Evolutionary conservation across 2,797 vertebrate genomes (phyloP), one percentile per base, ranked within the genome.

Genomic region (Chanos chanos): DNA sequence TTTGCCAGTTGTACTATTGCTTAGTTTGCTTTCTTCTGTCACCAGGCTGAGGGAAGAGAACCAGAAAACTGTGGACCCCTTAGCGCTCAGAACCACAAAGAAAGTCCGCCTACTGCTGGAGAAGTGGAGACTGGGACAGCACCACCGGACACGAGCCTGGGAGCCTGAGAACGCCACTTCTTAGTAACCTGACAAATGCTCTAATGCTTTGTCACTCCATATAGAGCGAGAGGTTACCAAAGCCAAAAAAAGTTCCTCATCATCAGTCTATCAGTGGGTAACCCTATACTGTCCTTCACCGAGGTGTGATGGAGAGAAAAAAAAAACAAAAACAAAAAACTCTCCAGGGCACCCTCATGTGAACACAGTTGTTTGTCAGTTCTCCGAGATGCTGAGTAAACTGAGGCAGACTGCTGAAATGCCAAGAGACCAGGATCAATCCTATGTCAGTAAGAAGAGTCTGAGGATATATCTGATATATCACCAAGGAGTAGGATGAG

Each of bases 81-180:
- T 15, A 0, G 60, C 28, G 0, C 27, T 57, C 24, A 15, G 60
- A 55, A 50, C 60, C 1, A 66, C 64, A 0, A 5, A 60, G 5
- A 77, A 60, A 49, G 77, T 69, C n/a, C 70, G 49, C 3, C 58
- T 74, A 54, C 74, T 86, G 64, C 73, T 87, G 1, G 34, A 83
- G 59, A 82, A 75, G 53, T 81, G 81, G 86, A 66, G 70, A 61
- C 19, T 3, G 48, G 80, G 75, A 37, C 68, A 25, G 28, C 68
- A 22, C 19, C 81, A 66, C 63, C 65, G 79, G 65, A 63, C 43
- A 0, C 64, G 56, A 39, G 55, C 48, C 1, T 41, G 72, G 72
- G 64, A 70, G 51, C 67, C 64, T 3, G 57, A 75, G 61, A 76
- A 70, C 21, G 1, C 43, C 0, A 48, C 73, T 18, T 73, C 78